These are phyloP conservation scores for Pogonocichla stellata DNA, from an alignment of 2,113 vertebrate genomes.

Conservation along the genomic window DNA sequence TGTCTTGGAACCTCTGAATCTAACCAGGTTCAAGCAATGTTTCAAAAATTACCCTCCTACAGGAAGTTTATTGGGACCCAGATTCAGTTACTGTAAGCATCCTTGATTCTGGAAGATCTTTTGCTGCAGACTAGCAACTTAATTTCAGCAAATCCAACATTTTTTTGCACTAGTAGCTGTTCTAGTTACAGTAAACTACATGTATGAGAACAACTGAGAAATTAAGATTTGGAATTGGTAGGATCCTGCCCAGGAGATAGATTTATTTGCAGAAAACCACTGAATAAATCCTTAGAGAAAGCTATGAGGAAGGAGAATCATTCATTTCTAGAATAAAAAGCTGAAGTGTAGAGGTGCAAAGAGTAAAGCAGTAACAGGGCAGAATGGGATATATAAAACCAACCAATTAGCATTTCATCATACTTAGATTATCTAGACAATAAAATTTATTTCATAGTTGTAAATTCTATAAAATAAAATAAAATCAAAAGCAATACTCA, in stretches of 20 bases:
- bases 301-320: neutral
- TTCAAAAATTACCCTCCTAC: neutral
- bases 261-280: neutral
- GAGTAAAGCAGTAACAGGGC: neutral
- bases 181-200: neutral
- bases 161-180: neutral
- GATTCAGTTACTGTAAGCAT: neutral
- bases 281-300: neutral
- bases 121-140: neutral
- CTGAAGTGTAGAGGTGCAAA: neutral
- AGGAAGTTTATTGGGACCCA: neutral
- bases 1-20: neutral
- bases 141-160: neutral
- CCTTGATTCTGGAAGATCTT: neutral
- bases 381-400: neutral
- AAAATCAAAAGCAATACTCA: neutral
- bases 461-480: neutral
- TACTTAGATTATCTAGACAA: neutral
- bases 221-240: neutral
- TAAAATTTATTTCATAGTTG: neutral
- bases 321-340: neutral
- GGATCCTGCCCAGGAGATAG: neutral
- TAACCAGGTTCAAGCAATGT: neutral
- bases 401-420: neutral
- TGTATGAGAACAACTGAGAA: neutral